Percentiles rank a stretch among this genome's conserved stretches.
Conservation (phyloP, 1,140 invertebrate genomes). For the Hirudo medicinalis region DNA sequence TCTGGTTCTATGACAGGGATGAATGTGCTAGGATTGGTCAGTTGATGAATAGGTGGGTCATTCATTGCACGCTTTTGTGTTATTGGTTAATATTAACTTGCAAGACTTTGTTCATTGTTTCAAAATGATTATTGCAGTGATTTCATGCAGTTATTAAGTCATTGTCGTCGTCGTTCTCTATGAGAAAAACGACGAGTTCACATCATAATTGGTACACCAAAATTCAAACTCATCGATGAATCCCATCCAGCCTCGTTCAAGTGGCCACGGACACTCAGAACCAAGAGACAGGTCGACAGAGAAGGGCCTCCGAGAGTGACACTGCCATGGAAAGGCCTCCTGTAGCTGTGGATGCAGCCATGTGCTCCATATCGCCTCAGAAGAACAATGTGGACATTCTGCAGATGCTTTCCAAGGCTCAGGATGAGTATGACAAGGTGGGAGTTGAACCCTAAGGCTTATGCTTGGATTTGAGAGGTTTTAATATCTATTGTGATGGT, state of each 20-base stretch:
- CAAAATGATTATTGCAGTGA: too few relatives aligned
- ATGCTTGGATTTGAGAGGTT: too few relatives aligned
- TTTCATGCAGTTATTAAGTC: too few relatives aligned
- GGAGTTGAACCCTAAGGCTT: not conserved
- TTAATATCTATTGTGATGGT: too few relatives aligned
- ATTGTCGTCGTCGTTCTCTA: not conserved
- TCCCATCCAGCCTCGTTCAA: conserved; percentile 26
- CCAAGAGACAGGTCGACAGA: conserved; percentile 21
- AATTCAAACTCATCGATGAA: not conserved
- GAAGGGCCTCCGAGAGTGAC: conserved; percentile 29
- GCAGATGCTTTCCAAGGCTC: conserved; percentile 73
- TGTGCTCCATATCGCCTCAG: conserved; percentile 13
- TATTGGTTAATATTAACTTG: too few relatives aligned
- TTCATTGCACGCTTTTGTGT: too few relatives aligned
- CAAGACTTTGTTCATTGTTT: too few relatives aligned
- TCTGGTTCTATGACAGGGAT: conserved; percentile 83
- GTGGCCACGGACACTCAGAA: conserved; percentile 26
- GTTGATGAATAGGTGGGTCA: conserved; percentile 35
- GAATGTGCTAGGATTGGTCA: conserved; percentile 62
- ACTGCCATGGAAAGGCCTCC: conserved; percentile 20
- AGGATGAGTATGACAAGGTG: conserved; percentile 49
- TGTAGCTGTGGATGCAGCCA: not conserved
- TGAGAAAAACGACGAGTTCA: too few relatives aligned
- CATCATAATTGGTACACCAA: not conserved
- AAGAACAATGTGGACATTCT: conserved; percentile 57